Conservation (phyloP, 2,888 invertebrate species). For the Boloria selene region DNA sequence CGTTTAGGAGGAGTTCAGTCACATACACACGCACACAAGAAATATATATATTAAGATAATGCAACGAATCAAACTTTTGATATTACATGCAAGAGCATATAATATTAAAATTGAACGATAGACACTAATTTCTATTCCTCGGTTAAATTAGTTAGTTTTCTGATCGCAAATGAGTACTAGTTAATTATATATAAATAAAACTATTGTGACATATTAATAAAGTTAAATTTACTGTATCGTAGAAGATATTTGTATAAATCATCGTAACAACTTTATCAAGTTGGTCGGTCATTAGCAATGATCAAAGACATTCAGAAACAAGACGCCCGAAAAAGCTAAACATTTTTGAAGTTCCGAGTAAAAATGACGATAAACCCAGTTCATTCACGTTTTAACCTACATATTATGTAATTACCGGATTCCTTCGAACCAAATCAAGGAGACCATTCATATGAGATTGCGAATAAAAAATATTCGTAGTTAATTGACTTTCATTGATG, state of each 20-base stretch:
- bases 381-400: slow-evolving; percentile 36
- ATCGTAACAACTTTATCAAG: slow-evolving; percentile 32
- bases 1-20: too few relatives aligned
- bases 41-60: too few relatives aligned
- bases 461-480: slow-evolving; percentile 2
- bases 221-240: slow-evolving; percentile 2
- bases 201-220: slow-evolving; percentile 7
- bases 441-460: slow-evolving; percentile 4
- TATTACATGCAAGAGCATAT: too few relatives aligned
- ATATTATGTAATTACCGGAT: slow-evolving; percentile 16
- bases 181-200: neutral
- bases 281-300: slow-evolving; percentile 33
- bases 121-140: neutral
- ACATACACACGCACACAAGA: too few relatives aligned
- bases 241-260: slow-evolving; percentile 27
- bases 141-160: neutral
- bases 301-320: slow-evolving; percentile 35
- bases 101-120: too few relatives aligned
- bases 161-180: neutral
- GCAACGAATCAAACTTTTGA: too few relatives aligned
- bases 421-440: slow-evolving; percentile 2
- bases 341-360: slow-evolving; percentile 41
- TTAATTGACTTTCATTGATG: neutral
- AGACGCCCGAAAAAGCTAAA: slow-evolving; percentile 29
- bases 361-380: slow-evolving; percentile 44